Evolutionary conservation across 2,888 invertebrate genomes (phyloP).

Genomic region (Eilema griseolum): DNA sequence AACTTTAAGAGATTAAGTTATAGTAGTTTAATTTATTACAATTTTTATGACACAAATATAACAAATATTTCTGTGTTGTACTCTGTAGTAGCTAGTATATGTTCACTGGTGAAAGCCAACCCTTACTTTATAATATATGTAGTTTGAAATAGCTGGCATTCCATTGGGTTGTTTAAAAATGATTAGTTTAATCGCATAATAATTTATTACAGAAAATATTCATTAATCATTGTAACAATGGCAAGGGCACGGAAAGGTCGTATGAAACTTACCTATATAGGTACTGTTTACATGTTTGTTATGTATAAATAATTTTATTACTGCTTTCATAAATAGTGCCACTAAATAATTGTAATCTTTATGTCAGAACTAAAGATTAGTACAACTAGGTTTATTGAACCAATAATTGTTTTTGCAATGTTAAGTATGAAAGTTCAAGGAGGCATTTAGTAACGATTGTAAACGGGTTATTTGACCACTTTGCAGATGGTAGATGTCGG

Average conservation of each 20-base stretch:
- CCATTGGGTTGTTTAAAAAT: not conserved
- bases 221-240: slow-evolving; percentile 39
- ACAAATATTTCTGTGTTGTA: too few relatives aligned
- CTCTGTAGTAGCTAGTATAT: not conserved
- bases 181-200: not conserved
- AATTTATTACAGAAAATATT: slow-evolving; percentile 27
- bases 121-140: not conserved
- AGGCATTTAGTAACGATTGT: too few relatives aligned
- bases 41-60: too few relatives aligned
- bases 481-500: too few relatives aligned
- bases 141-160: not conserved
- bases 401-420: not conserved
- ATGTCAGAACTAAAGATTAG: slow-evolving; percentile 21
- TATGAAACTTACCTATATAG: not conserved
- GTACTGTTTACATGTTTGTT: slow-evolving; percentile 10
- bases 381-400: not conserved
- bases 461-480: too few relatives aligned
- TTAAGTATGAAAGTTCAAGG: not conserved
- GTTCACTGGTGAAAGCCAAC: not conserved
- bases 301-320: slow-evolving; percentile 5
- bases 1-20: too few relatives aligned
- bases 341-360: slow-evolving; percentile 34
- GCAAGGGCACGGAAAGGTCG: slow-evolving; percentile 37
- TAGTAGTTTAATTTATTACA: too few relatives aligned
- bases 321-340: slow-evolving; percentile 10